Evolutionary conservation across 2,797 vertebrate species (phyloP), one percentile per base, ranked within the genome.

Genomic region (Xenops minutus): DNA sequence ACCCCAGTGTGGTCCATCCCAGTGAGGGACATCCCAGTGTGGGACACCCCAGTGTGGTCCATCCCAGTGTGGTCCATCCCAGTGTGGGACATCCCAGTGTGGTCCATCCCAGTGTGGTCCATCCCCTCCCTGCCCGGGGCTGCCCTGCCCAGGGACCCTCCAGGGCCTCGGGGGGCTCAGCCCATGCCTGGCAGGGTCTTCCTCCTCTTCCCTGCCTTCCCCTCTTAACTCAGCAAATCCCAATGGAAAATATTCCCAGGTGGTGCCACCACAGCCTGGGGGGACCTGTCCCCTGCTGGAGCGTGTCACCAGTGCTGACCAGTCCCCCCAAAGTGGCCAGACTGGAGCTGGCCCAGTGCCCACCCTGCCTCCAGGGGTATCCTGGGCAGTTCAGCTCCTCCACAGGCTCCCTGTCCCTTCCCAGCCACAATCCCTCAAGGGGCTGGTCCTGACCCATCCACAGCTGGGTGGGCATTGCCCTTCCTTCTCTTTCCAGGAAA

Each of bases 401-500:
- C 36, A 19, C 43, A 23, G 18, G 1, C 23, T 27, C 22, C 32
- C 10, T 4, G 1, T 14, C 61, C 30, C 52, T 46, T 46, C 36
- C 55, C 48, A 68, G 26, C 48, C 46, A 6, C 0, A 2, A 7
- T 7, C 29, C 46, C 9, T 44, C 29, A 6, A 23, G 1, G 23
- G 54, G 59, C 32, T 20, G 46, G 18, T 54, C 54, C 66, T 52
- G 30, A 3, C 22, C n/a, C 49, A 26, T 21, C 67, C 23, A 4
- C 15, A 10, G 51, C 7, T 17, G 51, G 19, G 4, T 17, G 9
- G n/a, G 77, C 54, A 11, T 22, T 3, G 0, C 20, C 34, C 55
- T 55, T 52, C 54, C 44, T 34, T 9, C 37, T 14, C 43, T n/a
- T 19, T 4, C 8, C 26, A 7, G 54, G 52, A 36, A 16, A 32